Conservation (phyloP, 2,797 vertebrate species). For the Anguilla pacifica region DNA sequence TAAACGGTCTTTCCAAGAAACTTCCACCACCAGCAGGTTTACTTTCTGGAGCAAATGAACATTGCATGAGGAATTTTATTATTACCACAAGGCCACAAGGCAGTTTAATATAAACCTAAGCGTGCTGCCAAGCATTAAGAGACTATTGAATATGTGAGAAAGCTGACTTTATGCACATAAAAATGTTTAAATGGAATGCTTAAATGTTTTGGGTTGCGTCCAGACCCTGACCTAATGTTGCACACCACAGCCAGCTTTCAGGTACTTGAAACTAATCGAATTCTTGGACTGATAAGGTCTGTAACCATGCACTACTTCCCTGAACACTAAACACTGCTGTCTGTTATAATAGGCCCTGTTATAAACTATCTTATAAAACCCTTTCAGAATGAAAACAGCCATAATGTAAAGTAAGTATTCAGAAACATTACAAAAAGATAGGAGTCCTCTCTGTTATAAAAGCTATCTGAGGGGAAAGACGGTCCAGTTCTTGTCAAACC, state of each 20-base stretch:
- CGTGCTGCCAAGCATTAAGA: slow-evolving; percentile 49
- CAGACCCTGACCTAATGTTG: slow-evolving; percentile 42
- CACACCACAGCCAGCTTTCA: not conserved
- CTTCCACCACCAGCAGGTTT: not conserved
- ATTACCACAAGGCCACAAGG: slow-evolving; percentile 53
- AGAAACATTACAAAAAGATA: not conserved
- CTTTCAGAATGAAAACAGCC: not conserved
- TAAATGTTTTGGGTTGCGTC: slow-evolving; percentile 30
- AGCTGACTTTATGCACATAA: slow-evolving; percentile 25
- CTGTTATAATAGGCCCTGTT: not conserved
- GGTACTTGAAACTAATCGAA: not conserved
- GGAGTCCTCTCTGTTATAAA: not conserved
- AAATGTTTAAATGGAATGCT: slow-evolving; percentile 31
- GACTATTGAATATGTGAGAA: slow-evolving; percentile 38
- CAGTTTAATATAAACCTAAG: slow-evolving; percentile 50
- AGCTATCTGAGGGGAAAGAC: not conserved
- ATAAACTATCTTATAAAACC: not conserved
- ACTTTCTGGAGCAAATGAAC: slow-evolving; percentile 52
- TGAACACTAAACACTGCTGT: not conserved
- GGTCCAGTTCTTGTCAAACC: not conserved
- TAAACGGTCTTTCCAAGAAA: not conserved
- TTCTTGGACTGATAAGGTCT: no score
- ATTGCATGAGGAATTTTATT: slow-evolving; percentile 56
- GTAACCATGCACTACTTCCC: not conserved
- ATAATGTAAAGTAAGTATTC: not conserved